These are phyloP conservation scores for Micropoecilia bifurca DNA, from an alignment of 2,797 vertebrate genomes.

Conservation along the genomic window DNA sequence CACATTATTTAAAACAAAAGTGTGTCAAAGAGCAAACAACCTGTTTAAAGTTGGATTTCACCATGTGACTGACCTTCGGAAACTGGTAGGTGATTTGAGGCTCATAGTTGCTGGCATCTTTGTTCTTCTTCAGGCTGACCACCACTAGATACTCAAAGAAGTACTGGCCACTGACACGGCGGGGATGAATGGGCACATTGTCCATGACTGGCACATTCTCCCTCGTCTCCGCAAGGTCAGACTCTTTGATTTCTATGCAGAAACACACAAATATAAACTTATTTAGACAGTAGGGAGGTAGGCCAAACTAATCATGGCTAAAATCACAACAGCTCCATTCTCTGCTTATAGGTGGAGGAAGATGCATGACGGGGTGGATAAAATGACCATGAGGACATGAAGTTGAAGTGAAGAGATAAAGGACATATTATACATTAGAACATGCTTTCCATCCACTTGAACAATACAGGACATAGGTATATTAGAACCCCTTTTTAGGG, in stretches of 20 bases:
- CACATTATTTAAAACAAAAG: not conserved
- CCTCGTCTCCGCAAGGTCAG: conserved; percentile 12
- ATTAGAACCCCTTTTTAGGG: not conserved
- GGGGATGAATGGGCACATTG: conserved; percentile 57
- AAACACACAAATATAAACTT: conserved; percentile 4
- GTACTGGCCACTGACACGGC: conserved; percentile 85
- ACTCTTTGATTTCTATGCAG: conserved; percentile 52
- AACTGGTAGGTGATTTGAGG: conserved; percentile 95
- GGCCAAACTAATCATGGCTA: not conserved
- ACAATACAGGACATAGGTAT: not conserved
- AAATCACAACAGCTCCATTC: not conserved
- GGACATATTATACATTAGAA: not conserved
- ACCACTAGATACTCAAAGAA: conserved; percentile 97
- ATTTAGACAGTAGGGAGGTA: not conserved
- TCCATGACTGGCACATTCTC: conserved; percentile 20
- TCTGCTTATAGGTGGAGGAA: not conserved
- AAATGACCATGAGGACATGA: not conserved
- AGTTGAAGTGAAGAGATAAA: not conserved
- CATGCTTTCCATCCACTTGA: not conserved
- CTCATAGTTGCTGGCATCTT: conserved; percentile 80
- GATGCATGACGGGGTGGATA: not conserved
- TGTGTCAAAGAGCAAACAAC: not conserved
- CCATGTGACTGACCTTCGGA: conserved; percentile 87
- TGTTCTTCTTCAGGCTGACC: conserved; percentile 88
- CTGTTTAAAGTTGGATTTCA: not conserved